These are phyloP conservation scores for Cephus pulcher DNA, from an alignment of 2,888 invertebrate species.

Conservation along the genomic window DNA sequence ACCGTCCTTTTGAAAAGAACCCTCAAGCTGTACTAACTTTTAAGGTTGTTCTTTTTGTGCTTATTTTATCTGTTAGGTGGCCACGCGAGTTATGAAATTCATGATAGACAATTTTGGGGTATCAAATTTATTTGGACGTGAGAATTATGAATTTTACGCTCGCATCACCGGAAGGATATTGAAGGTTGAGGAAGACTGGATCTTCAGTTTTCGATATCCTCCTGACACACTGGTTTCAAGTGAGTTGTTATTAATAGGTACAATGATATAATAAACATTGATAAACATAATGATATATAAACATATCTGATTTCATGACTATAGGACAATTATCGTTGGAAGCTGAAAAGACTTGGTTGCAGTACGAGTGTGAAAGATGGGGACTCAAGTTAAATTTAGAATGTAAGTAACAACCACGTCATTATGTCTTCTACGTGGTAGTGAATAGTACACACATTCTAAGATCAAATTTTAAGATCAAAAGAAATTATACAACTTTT, in stretches of 20 bases:
- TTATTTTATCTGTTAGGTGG: constrained; percentile 73
- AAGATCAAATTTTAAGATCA: constrained; percentile 3
- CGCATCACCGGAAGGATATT: constrained; percentile 92
- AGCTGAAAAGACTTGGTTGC: constrained; percentile 90
- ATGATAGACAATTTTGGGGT: constrained; percentile 98
- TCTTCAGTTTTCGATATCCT: constrained; percentile 92
- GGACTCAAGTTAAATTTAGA: constrained; percentile 84
- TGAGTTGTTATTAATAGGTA: constrained; percentile 56
- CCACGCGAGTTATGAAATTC: constrained; percentile 95
- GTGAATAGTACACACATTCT: not conserved
- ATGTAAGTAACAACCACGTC: constrained; percentile 70
- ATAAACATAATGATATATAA: not conserved
- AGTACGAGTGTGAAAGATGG: constrained; percentile 91
- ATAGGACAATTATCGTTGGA: constrained; percentile 87
- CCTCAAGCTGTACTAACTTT: not conserved
- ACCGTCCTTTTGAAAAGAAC: not conserved
- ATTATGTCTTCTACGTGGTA: constrained; percentile 6
- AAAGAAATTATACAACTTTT: constrained; percentile 34
- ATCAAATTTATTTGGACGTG: constrained; percentile 92
- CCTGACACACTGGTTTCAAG: constrained; percentile 72
- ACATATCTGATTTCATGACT: constrained; percentile 25
- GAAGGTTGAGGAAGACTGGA: constrained; percentile 95
- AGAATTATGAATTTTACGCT: constrained; percentile 96
- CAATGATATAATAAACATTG: not conserved
- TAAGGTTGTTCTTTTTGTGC: not conserved